Base-by-base conservation (phyloP, 2,113 vertebrate species). In the Solea senegalensis region DNA sequence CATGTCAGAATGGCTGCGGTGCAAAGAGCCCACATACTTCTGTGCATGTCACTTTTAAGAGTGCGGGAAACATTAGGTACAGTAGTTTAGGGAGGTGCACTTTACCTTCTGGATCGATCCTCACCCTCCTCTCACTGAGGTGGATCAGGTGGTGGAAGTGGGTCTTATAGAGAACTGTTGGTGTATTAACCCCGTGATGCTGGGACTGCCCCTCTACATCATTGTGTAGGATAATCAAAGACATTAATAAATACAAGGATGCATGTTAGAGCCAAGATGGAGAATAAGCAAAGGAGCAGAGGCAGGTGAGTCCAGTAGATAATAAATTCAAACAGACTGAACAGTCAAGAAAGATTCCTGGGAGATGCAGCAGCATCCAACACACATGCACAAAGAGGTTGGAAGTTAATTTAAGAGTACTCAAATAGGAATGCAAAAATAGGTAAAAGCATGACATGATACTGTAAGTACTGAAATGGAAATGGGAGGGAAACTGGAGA, bases 291-390 rank as follows among this genome's bases (percentile, higher is more conserved):
- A 13, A 51, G 6, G 34, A 7, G 21, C 1, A 41, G 27, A 69
- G 62, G 56, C 50, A 10, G 56, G 11, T 11, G 28, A 56, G 52
- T 27, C 12, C 7, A n/a, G 41, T 52, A 26, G 21, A 49, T n/a
- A 44, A 41, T 28, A 16, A 43, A 27, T 65, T 41, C 70, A 82
- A 62, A 74, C 61, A 69, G 39, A 70, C 50, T 46, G 27, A 75
- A 72, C 28, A 72, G 64, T 76, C 34, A 34, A 34, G 34, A 51
- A 65, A 50, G 41, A 71, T n/a, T 7, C 7, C 8, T 14, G 46
- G 2, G 8, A 43, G 57, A 60, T 28, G 11, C 56, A 54, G 26
- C 6, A 21, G 61, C 57, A 52, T 45, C 76, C 59, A 67, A 78
- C 12, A 49, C 12, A 26, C 49, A 72, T 49, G 70, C 7, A 83